These are phyloP conservation scores for Phaethon lepturus DNA, from an alignment of 2,113 vertebrate species.

Conservation along the genomic window DNA sequence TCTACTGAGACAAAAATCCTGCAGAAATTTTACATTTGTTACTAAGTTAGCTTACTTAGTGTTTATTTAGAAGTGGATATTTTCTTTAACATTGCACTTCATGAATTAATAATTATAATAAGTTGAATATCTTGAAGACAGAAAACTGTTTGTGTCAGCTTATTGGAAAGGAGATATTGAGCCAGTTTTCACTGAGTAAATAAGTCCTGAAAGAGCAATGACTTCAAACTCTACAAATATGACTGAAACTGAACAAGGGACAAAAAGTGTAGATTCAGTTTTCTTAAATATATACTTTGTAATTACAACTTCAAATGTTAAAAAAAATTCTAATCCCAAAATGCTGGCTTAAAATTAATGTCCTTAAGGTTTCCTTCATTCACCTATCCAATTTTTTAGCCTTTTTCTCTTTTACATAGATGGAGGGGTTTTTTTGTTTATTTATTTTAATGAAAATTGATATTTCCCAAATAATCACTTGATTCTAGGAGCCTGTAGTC, in stretches of 20 bases:
- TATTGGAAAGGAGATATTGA: background rate
- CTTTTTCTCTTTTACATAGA: background rate
- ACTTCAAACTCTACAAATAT: background rate
- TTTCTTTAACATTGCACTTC: background rate
- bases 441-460: background rate
- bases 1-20: background rate
- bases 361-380: background rate
- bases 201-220: background rate
- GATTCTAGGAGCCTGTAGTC: background rate
- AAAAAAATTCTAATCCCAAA: background rate
- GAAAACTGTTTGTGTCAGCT: background rate
- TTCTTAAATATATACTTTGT: background rate
- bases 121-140: background rate
- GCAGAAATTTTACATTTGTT: background rate
- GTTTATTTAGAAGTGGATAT: conserved; percentile 3
- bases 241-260: background rate
- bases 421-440: background rate
- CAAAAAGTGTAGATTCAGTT: background rate
- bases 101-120: background rate
- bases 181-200: background rate
- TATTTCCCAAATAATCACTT: background rate
- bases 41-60: background rate
- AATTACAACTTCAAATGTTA: background rate
- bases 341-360: background rate
- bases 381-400: background rate